phyloP scores from a whole-genome alignment of 2,888 invertebrate species.

The Hyles lineata region DNA sequence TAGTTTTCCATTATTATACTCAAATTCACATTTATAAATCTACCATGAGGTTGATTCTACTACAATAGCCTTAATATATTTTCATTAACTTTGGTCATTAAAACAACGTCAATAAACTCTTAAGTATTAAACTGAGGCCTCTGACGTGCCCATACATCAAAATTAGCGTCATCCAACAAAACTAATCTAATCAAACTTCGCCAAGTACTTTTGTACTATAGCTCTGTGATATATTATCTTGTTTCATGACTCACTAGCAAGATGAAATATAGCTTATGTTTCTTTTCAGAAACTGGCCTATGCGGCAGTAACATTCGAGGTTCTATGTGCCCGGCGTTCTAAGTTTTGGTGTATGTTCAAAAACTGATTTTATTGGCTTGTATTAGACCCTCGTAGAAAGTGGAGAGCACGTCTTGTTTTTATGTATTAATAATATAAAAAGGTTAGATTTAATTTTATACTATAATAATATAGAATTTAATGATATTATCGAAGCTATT shows the following conservation, averaged over 20 bases:
- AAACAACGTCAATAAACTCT: background rate
- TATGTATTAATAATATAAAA: background rate
- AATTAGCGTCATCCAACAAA: constrained; percentile 15
- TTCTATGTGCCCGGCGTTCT: constrained; percentile 9
- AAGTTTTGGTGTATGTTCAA: constrained; percentile 8
- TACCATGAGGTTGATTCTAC: too few species aligned
- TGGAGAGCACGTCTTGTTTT: constrained; percentile 15
- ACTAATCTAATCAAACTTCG: constrained; percentile 20
- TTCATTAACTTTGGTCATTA: too few species aligned
- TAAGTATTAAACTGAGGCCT: background rate
- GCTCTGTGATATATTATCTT: constrained; percentile 4
- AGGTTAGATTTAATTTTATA: background rate
- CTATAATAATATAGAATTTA: background rate
- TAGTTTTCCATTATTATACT: too few species aligned
- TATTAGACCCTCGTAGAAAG: constrained; percentile 8
- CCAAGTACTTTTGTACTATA: background rate
- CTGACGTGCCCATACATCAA: background rate
- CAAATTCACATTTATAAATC: too few species aligned
- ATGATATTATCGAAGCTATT: too few species aligned
- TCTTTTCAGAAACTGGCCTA: constrained; percentile 22
- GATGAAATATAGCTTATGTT: constrained; percentile 26
- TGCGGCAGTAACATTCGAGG: background rate
- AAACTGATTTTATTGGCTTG: constrained; percentile 24
- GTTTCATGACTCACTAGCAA: constrained; percentile 21
- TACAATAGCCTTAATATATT: too few species aligned